Percentiles rank a stretch among this genome's conserved stretches.
phyloP scores from a whole-genome alignment of 2,113 vertebrate species.

The Phalacrocorax carbo region DNA sequence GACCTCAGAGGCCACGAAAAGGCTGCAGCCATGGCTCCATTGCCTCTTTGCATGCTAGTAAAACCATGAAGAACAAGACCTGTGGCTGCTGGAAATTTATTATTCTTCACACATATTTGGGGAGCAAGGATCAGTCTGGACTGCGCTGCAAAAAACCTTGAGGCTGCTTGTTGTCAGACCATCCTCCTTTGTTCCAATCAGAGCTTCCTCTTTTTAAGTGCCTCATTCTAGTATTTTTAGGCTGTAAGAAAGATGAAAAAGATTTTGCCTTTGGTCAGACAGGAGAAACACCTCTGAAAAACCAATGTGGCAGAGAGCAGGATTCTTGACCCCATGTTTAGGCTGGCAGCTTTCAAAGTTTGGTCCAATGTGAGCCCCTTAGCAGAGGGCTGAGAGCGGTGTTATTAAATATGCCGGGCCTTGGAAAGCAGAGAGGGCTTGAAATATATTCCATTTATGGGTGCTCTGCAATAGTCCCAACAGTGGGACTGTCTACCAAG shows the following conservation, averaged over 20 bases:
- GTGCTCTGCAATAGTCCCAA: not conserved
- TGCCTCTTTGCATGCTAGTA: not conserved
- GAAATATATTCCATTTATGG: not conserved
- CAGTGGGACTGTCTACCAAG: not conserved
- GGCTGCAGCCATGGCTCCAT: not conserved
- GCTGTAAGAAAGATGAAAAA: not conserved
- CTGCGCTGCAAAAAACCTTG: not conserved
- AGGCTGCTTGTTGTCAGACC: not conserved
- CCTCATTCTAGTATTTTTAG: not conserved
- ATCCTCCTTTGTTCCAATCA: not conserved
- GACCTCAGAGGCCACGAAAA: fast-evolving
- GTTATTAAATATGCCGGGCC: not conserved
- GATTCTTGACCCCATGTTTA: not conserved
- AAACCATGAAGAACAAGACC: not conserved
- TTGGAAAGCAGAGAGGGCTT: not conserved
- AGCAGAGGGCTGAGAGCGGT: not conserved
- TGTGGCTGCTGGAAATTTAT: not conserved
- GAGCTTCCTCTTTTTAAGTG: not conserved
- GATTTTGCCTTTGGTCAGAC: not conserved
- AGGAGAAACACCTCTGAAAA: not conserved
- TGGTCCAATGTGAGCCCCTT: not conserved
- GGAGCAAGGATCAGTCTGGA: not conserved
- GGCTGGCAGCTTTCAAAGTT: not conserved
- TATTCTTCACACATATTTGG: not conserved
- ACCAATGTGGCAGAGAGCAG: fast-evolving